A percentile compares a stretch with the other conserved stretches of the same genome.
phyloP scores from a whole-genome alignment of 2,113 vertebrate genomes.

The Pampusana beccarii region DNA sequence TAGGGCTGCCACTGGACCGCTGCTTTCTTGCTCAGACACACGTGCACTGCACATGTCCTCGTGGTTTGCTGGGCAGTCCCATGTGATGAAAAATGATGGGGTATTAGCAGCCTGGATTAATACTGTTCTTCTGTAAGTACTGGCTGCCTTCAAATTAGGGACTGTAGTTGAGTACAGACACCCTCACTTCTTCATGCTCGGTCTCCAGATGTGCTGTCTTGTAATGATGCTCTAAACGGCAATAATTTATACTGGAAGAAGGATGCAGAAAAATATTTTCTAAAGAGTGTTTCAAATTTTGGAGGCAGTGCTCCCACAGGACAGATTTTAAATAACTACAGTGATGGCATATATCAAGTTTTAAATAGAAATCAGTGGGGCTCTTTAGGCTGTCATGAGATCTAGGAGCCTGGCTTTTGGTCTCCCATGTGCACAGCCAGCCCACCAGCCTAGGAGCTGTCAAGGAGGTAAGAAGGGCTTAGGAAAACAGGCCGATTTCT shows the following conservation, averaged over 20 bases:
- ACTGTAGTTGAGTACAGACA: background rate
- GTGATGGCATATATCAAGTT: background rate
- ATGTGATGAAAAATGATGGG: background rate
- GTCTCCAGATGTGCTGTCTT: background rate
- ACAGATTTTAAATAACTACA: background rate
- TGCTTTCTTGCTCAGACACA: background rate
- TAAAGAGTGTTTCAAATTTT: background rate
- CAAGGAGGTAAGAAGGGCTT: background rate
- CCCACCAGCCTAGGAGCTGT: background rate
- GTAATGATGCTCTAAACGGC: background rate
- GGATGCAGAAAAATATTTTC: background rate
- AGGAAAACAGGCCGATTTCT: background rate
- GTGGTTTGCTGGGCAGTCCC: background rate
- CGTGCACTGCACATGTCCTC: accelerated
- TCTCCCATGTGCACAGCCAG: background rate
- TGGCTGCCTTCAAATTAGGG: background rate
- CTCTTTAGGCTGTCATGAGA: background rate
- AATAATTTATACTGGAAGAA: background rate
- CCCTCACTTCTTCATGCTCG: background rate
- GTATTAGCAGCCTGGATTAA: background rate
- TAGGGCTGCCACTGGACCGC: background rate
- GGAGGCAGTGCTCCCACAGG: background rate
- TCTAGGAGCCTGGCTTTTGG: background rate
- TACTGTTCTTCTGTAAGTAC: background rate
- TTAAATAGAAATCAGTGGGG: background rate